Conservation (phyloP, 1,140 invertebrate species). For the Conus betulinus region DNA sequence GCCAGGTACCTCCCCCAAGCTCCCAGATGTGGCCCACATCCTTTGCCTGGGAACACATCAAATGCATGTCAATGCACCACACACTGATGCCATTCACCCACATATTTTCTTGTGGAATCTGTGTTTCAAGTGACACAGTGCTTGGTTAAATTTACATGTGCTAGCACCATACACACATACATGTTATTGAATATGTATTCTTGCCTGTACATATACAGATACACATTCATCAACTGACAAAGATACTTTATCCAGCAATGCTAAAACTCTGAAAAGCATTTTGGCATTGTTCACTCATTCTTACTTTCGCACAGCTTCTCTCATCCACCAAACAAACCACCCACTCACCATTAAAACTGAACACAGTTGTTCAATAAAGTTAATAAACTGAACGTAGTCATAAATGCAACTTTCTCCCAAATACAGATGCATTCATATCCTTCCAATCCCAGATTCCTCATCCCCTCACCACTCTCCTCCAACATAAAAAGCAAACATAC, state of each 20-base stretch:
- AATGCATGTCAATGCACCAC: constrained; percentile 24
- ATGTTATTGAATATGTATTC: too few species aligned
- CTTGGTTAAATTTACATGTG: background rate
- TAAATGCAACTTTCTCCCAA: background rate
- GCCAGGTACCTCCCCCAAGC: constrained; percentile 83
- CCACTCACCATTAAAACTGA: too few species aligned
- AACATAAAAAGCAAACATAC: too few species aligned
- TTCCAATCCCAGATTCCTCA: too few species aligned
- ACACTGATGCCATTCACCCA: background rate
- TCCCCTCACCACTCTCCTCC: too few species aligned
- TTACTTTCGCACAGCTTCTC: too few species aligned
- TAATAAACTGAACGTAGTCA: background rate
- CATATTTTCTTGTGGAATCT: too few species aligned
- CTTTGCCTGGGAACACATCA: constrained; percentile 79
- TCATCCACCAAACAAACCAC: too few species aligned
- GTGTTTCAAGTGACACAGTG: background rate
- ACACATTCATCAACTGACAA: background rate
- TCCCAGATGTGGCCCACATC: constrained; percentile 93
- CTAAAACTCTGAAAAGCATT: background rate
- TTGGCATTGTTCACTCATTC: background rate
- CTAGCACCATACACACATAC: background rate
- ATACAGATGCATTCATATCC: background rate
- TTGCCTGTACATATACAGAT: constrained; percentile 5
- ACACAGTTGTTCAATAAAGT: too few species aligned
- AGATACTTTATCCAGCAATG: background rate